Evolutionary conservation across 2,113 vertebrate genomes (phyloP).

Genomic region (Glareola pratincola): DNA sequence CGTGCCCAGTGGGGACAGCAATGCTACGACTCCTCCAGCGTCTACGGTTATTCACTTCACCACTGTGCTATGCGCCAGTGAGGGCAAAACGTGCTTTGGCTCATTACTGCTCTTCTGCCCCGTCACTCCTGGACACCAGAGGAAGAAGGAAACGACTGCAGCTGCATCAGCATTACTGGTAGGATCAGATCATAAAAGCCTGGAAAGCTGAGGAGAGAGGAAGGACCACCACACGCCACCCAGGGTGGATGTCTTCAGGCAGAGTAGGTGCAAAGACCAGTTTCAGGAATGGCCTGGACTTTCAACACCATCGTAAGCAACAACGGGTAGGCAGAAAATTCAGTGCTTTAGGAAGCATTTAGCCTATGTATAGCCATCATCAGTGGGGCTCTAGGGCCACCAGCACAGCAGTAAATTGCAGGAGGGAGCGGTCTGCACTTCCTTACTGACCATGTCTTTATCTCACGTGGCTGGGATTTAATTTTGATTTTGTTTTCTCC

Average conservation of each 20-base stretch:
- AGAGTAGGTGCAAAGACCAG: background rate
- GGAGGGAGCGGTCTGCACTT: background rate
- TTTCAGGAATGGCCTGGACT: background rate
- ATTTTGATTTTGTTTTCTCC: background rate
- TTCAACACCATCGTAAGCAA: background rate
- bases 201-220: background rate
- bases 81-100: fast-evolving
- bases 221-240: background rate
- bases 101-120: background rate
- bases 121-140: too few species aligned
- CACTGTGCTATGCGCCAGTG: fast-evolving
- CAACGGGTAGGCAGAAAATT: background rate
- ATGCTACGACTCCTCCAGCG: background rate
- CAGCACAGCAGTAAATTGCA: fast-evolving
- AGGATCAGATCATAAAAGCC: background rate
- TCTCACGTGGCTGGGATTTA: background rate
- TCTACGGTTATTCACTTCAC: background rate
- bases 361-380: fast-evolving
- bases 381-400: background rate
- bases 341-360: background rate
- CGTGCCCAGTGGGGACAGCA: background rate
- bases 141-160: background rate
- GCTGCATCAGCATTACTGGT: too few species aligned
- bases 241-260: background rate
- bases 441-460: background rate